Conservation (phyloP, 2,113 vertebrate species). For the Calypte anna region DNA sequence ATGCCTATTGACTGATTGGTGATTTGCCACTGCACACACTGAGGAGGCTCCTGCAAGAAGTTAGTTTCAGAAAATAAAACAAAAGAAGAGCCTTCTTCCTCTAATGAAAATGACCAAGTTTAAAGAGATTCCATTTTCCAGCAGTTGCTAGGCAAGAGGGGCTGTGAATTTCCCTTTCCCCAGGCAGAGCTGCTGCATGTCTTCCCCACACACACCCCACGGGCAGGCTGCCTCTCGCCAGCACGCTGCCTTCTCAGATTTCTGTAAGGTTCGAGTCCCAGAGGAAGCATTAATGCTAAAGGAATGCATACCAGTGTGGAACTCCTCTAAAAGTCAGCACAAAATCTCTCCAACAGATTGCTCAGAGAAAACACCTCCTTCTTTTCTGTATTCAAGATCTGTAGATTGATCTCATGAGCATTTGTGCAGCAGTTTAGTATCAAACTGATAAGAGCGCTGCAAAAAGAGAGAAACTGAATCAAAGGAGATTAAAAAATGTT, state of each 20-base stretch:
- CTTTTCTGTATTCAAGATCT: constrained; percentile 24
- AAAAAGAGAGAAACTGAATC: background rate
- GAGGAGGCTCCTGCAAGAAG: background rate
- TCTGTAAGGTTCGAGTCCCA: constrained; percentile 72
- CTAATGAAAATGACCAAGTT: background rate
- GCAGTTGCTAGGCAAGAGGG: background rate
- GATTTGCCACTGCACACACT: background rate
- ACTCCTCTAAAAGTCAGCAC: constrained; percentile 28
- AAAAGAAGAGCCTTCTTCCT: background rate
- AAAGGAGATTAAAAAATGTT: background rate
- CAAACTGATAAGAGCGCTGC: background rate
- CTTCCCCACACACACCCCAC: background rate
- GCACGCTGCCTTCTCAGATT: constrained; percentile 60
- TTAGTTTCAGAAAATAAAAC: background rate
- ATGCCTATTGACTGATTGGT: background rate
- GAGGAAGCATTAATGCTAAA: constrained; percentile 73
- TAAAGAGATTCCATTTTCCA: background rate
- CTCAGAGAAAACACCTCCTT: constrained; percentile 49
- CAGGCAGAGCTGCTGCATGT: background rate
- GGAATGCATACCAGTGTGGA: constrained; percentile 74
- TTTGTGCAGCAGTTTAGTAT: constrained; percentile 24
- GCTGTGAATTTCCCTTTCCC: background rate
- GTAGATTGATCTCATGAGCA: constrained; percentile 32
- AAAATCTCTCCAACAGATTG: constrained; percentile 49
- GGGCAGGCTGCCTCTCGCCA: constrained; percentile 10